Conservation (phyloP, 92 coral and sea anemone species). For the Epizoanthus rinbou region DNA sequence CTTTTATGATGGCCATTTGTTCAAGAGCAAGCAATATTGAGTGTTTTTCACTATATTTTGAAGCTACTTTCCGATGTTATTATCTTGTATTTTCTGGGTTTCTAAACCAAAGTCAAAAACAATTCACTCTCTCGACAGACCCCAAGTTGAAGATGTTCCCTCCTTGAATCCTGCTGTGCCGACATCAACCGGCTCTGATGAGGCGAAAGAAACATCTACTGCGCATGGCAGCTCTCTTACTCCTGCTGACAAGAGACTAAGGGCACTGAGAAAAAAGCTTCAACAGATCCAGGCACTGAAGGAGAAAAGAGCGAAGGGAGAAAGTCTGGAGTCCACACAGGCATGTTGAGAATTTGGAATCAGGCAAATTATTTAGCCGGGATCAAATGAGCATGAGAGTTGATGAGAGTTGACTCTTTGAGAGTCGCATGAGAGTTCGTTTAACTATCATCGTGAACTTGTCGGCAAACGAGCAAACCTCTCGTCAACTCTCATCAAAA, state of each 20-base stretch:
- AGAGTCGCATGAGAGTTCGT: no score
- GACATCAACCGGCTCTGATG: neutral
- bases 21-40: no score
- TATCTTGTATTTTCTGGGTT: no score
- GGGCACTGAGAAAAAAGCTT: slow-evolving; percentile 79
- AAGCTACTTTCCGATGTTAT: no score
- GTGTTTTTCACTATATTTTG: no score
- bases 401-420: no score
- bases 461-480: no score
- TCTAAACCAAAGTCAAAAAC: neutral
- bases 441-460: no score
- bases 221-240: slow-evolving; percentile 52
- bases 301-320: slow-evolving; percentile 73
- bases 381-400: no score
- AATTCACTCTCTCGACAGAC: neutral
- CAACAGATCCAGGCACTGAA: slow-evolving; percentile 83
- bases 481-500: no score
- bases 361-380: neutral
- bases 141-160: neutral
- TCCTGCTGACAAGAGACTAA: slow-evolving; percentile 76
- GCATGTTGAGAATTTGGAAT: slow-evolving; percentile 33
- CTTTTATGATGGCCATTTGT: no score
- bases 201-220: neutral
- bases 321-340: slow-evolving; percentile 81
- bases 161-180: neutral